Percentiles rank a stretch among this genome's conserved stretches.
phyloP scores from a whole-genome alignment of 2,888 invertebrate species.

The Tridacna gigas region DNA sequence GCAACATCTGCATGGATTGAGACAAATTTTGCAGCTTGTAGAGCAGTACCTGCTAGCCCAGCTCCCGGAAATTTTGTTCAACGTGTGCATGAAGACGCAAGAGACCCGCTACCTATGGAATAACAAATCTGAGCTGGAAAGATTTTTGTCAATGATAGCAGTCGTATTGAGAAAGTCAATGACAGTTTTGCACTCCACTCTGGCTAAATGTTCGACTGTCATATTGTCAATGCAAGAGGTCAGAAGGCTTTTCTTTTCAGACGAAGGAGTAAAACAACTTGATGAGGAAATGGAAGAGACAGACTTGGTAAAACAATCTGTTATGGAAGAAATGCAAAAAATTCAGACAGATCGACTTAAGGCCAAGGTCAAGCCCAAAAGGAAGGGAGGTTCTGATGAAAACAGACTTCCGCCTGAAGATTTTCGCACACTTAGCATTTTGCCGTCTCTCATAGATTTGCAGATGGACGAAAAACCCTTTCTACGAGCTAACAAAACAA shows the following conservation, averaged over 20 bases:
- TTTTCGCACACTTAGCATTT: slow-evolving; percentile 60
- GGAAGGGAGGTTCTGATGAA: background rate
- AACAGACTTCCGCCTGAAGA: slow-evolving; percentile 54
- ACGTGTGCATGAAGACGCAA: slow-evolving; percentile 26
- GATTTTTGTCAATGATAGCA: slow-evolving; percentile 9
- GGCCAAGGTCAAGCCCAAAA: background rate
- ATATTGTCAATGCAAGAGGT: background rate
- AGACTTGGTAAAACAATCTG: background rate
- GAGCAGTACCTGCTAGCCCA: slow-evolving; percentile 38
- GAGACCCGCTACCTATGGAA: slow-evolving; percentile 8
- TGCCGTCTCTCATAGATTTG: slow-evolving; percentile 83
- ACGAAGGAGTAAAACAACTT: background rate
- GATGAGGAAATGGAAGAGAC: slow-evolving; percentile 9
- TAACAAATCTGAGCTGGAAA: background rate
- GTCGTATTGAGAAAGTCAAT: slow-evolving; percentile 32
- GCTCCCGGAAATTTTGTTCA: slow-evolving; percentile 36
- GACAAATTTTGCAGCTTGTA: slow-evolving; percentile 41
- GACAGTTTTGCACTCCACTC: slow-evolving; percentile 28
- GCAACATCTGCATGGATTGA: slow-evolving; percentile 27
- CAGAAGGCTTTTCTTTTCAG: background rate
- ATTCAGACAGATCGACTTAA: background rate
- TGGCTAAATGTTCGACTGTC: slow-evolving; percentile 16
- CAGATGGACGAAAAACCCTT: slow-evolving; percentile 83
- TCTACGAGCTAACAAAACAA: slow-evolving; percentile 87
- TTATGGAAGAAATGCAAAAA: slow-evolving; percentile 18